Evolutionary conservation across 2,888 invertebrate genomes (phyloP).

Genomic region (Marasmarcha lunaedactyla): DNA sequence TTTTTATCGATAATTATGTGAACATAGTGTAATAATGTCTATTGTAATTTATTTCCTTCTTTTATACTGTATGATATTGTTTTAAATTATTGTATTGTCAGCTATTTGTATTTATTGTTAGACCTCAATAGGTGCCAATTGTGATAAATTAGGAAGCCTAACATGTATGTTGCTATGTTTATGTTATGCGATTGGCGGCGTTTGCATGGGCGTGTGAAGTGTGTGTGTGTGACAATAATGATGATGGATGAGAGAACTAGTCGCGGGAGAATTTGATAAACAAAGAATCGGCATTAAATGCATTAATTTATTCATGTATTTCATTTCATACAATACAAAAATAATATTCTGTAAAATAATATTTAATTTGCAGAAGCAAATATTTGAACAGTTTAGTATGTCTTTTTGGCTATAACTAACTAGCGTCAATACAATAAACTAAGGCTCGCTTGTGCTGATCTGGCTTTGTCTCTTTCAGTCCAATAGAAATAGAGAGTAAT

Average conservation of each 20-base stretch:
- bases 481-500: too few relatives aligned
- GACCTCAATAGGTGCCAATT: conserved; percentile 63
- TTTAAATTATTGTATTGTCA: conserved; percentile 28
- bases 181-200: conserved; percentile 8
- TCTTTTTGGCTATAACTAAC: too few relatives aligned
- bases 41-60: conserved; percentile 12
- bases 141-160: conserved; percentile 66
- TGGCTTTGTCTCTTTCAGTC: too few relatives aligned
- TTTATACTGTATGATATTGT: conserved; percentile 7
- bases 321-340: conserved; percentile 31
- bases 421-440: too few relatives aligned
- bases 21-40: conserved; percentile 8
- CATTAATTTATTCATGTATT: conserved; percentile 40
- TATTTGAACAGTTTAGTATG: too few relatives aligned
- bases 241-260: conserved; percentile 29
- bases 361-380: too few relatives aligned
- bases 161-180: conserved; percentile 36
- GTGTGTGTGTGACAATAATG: conserved; percentile 18
- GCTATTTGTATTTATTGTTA: conserved; percentile 36
- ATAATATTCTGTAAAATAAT: too few relatives aligned
- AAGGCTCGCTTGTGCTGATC: too few relatives aligned
- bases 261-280: conserved; percentile 35
- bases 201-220: conserved; percentile 17
- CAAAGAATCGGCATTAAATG: conserved; percentile 64
- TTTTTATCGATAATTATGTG: conserved; percentile 5